phyloP scores from a whole-genome alignment of 2,797 vertebrate genomes.

The Denticeps clupeoides region DNA sequence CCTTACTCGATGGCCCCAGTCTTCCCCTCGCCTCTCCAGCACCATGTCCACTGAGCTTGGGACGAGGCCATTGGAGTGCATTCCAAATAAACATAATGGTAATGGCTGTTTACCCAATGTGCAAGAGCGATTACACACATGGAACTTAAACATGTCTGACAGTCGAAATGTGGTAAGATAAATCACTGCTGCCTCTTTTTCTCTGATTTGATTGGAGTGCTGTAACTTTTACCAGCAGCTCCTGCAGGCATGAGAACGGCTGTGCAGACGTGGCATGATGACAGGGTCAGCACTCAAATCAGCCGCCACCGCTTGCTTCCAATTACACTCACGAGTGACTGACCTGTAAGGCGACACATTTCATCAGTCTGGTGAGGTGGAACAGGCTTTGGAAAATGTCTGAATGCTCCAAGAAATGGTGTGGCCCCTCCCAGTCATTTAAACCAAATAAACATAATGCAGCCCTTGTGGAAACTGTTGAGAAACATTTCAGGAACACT shows the following conservation, averaged over 20 bases:
- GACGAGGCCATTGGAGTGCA: slow-evolving; percentile 41
- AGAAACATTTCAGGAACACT: slow-evolving; percentile 23
- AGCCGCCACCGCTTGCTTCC: slow-evolving; percentile 32
- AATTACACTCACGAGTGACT: slow-evolving; percentile 34
- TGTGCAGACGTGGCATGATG: slow-evolving; percentile 20
- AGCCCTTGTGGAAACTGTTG: slow-evolving; percentile 30
- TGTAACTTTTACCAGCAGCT: slow-evolving; percentile 55
- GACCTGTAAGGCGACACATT: slow-evolving; percentile 29
- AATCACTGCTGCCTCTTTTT: slow-evolving; percentile 57
- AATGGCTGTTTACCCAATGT: slow-evolving; percentile 62
- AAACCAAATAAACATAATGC: slow-evolving; percentile 24
- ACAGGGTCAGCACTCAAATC: slow-evolving; percentile 24
- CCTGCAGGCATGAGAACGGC: not conserved
- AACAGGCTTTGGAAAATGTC: slow-evolving; percentile 28
- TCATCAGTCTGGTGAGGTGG: slow-evolving; percentile 12
- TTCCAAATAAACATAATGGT: slow-evolving; percentile 64
- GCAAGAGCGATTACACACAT: slow-evolving; percentile 51
- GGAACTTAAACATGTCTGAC: slow-evolving; percentile 68
- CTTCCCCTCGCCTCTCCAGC: slow-evolving; percentile 35
- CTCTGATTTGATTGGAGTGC: slow-evolving; percentile 51
- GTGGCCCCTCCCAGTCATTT: slow-evolving; percentile 27
- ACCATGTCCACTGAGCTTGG: slow-evolving; percentile 50
- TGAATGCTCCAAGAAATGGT: slow-evolving; percentile 23
- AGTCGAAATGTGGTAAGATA: slow-evolving; percentile 59
- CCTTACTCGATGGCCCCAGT: slow-evolving; percentile 35